Evolutionary conservation across 2,113 vertebrate genomes (phyloP), one percentile per base, ranked within the genome.

Genomic region (Taurulus bubalis): DNA sequence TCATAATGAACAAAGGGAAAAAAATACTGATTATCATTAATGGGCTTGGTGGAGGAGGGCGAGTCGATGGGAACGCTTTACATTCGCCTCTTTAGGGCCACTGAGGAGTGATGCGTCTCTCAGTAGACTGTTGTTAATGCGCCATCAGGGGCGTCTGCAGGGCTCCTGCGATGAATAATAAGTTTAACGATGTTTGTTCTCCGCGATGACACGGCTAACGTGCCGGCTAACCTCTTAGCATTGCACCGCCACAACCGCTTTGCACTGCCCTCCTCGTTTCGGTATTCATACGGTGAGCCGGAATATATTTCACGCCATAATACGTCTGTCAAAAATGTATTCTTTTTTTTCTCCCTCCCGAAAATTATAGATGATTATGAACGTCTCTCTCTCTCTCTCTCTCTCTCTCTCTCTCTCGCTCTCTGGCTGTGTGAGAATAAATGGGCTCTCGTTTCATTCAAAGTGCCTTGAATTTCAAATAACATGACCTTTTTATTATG

Each of bases 11-110:
- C 90, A 90, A 90, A 89, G 74, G 87, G 81, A 32, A 4, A 11
- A 74, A 91, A 89, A 89, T 88, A 91, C 90, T 89, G 88, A 92
- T 93, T 82, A 88, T 83, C 90, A 89, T 92, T 93, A 91, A 92
- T 91, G 90, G 87, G 85, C 82, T 85, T 82, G 49, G 53, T 71
- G 87, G 89, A 85, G 56, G 75, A 74, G 89, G 82, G 76, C 3
- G 49, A 87, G 87, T 87, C 62, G 75, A 83, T 80, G 90, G 81
- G 88, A 85, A 68, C 30, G 73, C 82, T 84, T 88, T 82, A 90
- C 81, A 82, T 77, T 82, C 66, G 30, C 45, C 83, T 88, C 87
- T 87, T 91, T 69, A 89, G 85, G 86, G 78, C 85, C 81, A 73
- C 85, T 85, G 84, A 86, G 79, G 89, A 92, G 89, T 78, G 86